Evolutionary conservation across 2,888 invertebrate genomes (phyloP).

Genomic region (Temnothorax ravouxi): DNA sequence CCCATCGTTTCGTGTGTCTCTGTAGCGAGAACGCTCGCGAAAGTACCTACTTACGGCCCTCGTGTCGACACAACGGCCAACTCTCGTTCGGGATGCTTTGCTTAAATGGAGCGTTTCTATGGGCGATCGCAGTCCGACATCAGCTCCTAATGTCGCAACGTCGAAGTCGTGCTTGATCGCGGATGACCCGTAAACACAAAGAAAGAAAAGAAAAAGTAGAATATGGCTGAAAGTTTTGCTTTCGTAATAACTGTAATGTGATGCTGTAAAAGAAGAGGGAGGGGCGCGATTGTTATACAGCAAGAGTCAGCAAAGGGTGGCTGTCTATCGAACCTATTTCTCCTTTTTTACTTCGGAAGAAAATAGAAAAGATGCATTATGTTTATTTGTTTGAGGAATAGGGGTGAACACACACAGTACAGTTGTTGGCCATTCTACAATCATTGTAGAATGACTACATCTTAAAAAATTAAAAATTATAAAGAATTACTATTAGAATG

Average conservation of each 20-base stretch:
- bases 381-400: not conserved
- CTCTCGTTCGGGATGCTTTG: not conserved
- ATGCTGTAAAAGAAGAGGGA: not conserved
- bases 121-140: not conserved
- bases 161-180: not conserved
- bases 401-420: too few relatives aligned
- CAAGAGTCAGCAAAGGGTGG: not conserved
- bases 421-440: too few relatives aligned
- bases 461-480: too few relatives aligned
- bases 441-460: too few relatives aligned
- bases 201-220: not conserved
- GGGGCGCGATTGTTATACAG: not conserved
- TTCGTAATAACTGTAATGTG: constrained; percentile 19
- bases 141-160: not conserved
- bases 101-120: constrained; percentile 5
- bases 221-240: not conserved
- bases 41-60: constrained; percentile 29
- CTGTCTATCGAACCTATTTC: not conserved
- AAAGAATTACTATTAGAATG: too few relatives aligned
- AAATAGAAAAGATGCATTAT: not conserved
- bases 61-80: constrained; percentile 28
- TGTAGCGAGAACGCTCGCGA: constrained; percentile 34
- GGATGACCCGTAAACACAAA: not conserved
- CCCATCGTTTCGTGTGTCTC: constrained; percentile 45
- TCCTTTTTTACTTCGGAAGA: not conserved